Conservation (phyloP, 2,888 invertebrate genomes). For the Podotricha telesiphe region DNA sequence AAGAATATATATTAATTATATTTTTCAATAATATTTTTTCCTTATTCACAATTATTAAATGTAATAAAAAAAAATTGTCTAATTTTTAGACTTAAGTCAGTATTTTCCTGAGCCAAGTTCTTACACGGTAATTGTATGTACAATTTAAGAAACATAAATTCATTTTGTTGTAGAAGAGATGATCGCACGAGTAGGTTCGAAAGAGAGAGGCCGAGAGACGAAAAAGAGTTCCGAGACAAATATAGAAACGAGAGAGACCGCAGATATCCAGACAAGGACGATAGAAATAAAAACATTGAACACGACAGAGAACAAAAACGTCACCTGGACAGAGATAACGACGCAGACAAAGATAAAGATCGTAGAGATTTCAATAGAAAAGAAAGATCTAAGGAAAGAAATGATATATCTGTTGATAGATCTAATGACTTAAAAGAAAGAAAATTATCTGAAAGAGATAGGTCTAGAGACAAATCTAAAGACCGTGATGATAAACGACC, state of each 20-base stretch:
- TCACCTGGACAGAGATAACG: slow-evolving; percentile 32
- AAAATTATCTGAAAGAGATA: slow-evolving; percentile 16
- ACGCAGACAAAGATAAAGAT: slow-evolving; percentile 17
- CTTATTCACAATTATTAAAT: too few relatives aligned
- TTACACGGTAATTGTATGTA: too few relatives aligned
- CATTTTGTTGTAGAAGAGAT: slow-evolving; percentile 53
- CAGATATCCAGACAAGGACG: slow-evolving; percentile 42
- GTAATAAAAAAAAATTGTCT: too few relatives aligned
- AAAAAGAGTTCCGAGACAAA: slow-evolving; percentile 47
- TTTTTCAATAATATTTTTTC: too few relatives aligned
- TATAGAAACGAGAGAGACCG: slow-evolving; percentile 41
- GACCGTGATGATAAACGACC: slow-evolving; percentile 26
- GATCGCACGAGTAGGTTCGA: slow-evolving; percentile 56
- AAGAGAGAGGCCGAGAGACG: slow-evolving; percentile 48
- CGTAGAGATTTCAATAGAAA: slow-evolving; percentile 30
- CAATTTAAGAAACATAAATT: too few relatives aligned
- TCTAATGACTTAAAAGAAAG: slow-evolving; percentile 3
- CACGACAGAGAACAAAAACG: slow-evolving; percentile 18
- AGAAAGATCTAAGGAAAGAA: slow-evolving; percentile 30
- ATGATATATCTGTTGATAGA: slow-evolving; percentile 3
- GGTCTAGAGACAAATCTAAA: slow-evolving; percentile 28
- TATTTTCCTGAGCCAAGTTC: too few relatives aligned
- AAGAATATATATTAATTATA: too few relatives aligned
- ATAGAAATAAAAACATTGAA: slow-evolving; percentile 40
- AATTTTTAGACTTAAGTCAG: too few relatives aligned